Conservation (phyloP, 2,797 vertebrate species). For the Catharus ustulatus region DNA sequence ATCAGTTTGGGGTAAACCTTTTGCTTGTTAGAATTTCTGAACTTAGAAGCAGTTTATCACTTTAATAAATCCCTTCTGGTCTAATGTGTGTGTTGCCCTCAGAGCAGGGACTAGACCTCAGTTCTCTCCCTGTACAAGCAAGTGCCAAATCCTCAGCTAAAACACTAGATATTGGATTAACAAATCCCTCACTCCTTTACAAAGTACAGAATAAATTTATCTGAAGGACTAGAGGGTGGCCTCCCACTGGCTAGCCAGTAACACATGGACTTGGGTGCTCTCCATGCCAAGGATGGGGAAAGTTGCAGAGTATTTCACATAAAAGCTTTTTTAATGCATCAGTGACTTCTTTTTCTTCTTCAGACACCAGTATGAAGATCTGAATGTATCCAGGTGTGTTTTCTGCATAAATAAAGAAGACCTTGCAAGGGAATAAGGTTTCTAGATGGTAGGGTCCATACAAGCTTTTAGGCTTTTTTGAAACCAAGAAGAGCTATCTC, state of each 20-base stretch:
- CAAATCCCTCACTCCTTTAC: background rate
- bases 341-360: background rate
- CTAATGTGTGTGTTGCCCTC: background rate
- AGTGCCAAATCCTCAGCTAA: background rate
- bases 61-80: background rate
- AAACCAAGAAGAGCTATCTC: background rate
- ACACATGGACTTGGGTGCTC: fast-evolving
- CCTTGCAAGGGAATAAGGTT: background rate
- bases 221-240: background rate
- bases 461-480: background rate
- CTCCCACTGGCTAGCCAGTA: fast-evolving
- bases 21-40: background rate
- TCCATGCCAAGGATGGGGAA: background rate
- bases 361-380: background rate
- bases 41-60: background rate
- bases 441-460: background rate
- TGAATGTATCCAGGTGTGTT: background rate
- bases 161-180: background rate
- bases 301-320: background rate
- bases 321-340: background rate
- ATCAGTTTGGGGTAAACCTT: background rate
- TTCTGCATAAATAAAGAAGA: background rate
- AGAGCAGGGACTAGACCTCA: background rate
- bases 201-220: background rate
- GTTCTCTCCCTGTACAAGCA: background rate